Evolutionary conservation across 1,140 invertebrate genomes (phyloP).

Genomic region (Eurosta solidaginis): DNA sequence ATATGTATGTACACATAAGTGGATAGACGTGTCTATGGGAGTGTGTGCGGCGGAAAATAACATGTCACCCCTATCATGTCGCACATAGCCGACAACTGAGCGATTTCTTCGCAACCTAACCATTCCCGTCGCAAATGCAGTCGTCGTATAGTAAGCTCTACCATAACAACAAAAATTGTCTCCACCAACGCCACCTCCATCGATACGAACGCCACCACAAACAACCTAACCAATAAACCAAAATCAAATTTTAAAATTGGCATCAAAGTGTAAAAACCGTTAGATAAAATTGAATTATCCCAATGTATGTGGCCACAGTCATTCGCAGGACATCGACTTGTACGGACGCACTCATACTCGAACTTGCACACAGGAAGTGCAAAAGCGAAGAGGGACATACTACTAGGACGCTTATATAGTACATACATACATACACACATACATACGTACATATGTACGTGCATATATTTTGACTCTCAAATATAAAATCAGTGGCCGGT

Average conservation of each 20-base stretch:
- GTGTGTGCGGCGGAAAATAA: constrained; percentile 10
- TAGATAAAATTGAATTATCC: constrained; percentile 60
- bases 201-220: constrained; percentile 20
- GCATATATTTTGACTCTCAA: not conserved
- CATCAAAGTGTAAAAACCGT: constrained; percentile 59
- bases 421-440: not conserved
- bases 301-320: constrained; percentile 53
- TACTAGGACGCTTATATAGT: not conserved
- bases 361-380: constrained; percentile 26
- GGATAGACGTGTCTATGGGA: not conserved
- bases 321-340: constrained; percentile 58
- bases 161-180: not conserved
- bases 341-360: constrained; percentile 44
- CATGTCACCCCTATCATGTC: not conserved
- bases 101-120: not conserved
- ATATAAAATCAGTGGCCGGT: not conserved
- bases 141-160: not conserved
- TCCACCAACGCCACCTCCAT: constrained; percentile 28
- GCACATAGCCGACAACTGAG: not conserved
- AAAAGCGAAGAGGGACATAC: constrained; percentile 20
- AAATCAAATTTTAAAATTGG: constrained; percentile 58
- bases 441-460: not conserved
- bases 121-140: constrained; percentile 11
- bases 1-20: not conserved
- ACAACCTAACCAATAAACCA: constrained; percentile 41